Conservation (phyloP, 2,888 invertebrate species). For the Chloroclystis v-ata region DNA sequence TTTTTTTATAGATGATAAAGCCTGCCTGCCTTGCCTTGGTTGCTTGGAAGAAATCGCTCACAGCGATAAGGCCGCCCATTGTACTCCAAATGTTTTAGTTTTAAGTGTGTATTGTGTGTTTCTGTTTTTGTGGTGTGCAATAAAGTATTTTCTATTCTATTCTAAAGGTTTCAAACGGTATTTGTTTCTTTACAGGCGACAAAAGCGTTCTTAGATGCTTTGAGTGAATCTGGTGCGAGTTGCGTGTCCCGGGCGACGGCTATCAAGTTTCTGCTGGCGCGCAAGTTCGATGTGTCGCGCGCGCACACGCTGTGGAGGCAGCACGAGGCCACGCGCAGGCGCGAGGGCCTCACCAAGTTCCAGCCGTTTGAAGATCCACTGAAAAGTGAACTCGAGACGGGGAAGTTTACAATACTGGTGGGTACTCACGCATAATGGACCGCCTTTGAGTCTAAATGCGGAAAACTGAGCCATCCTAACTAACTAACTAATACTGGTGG, state of each 20-base stretch:
- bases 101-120: no score
- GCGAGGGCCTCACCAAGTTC: constrained; percentile 91
- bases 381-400: constrained; percentile 91
- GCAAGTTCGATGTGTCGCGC: constrained; percentile 95
- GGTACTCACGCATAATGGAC: no score
- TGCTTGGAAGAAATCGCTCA: no score
- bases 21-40: no score
- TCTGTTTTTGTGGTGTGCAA: no score
- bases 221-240: constrained; percentile 78
- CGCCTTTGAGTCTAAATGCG: no score
- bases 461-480: no score
- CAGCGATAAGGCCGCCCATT: no score
- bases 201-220: constrained; percentile 87
- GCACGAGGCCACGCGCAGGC: constrained; percentile 91
- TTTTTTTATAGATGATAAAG: no score
- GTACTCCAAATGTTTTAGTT: no score
- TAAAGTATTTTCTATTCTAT: no score
- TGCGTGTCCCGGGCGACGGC: constrained; percentile 91
- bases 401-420: constrained; percentile 97
- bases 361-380: constrained; percentile 91
- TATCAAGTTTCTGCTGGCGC: constrained; percentile 92
- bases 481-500: no score
- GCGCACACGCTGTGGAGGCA: constrained; percentile 95
- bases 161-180: neutral
- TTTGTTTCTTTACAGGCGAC: constrained; percentile 80